Conservation (phyloP, 2,113 vertebrate species). For the Ranitomeya variabilis region DNA sequence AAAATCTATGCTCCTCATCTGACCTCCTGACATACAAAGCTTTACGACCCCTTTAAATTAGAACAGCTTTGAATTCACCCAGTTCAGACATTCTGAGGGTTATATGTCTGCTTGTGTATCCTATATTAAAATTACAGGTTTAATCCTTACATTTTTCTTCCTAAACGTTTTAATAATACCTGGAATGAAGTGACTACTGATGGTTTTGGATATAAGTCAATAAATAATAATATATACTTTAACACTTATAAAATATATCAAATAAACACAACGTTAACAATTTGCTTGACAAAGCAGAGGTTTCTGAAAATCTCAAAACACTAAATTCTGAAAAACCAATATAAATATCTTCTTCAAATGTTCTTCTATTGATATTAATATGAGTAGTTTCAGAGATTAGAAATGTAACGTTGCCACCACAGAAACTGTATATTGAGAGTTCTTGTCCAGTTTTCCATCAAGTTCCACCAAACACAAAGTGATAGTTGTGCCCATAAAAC, state of each 20-base stretch:
- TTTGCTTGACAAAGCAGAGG: constrained; percentile 14
- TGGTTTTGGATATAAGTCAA: constrained; percentile 3
- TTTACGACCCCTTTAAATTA: no score
- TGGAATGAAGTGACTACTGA: background rate
- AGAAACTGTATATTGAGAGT: background rate
- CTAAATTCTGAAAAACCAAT: background rate
- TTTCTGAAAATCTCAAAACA: background rate
- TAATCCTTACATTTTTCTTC: background rate
- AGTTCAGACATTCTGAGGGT: background rate
- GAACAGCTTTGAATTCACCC: background rate
- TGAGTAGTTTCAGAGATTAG: background rate
- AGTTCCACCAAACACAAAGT: constrained; percentile 8
- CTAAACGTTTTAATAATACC: background rate
- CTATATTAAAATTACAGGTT: background rate
- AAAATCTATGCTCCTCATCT: background rate
- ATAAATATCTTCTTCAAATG: background rate
- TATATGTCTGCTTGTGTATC: background rate
- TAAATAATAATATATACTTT: constrained; percentile 38
- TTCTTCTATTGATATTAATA: background rate
- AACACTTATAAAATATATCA: constrained; percentile 34
- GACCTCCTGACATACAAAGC: background rate
- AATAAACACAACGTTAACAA: constrained; percentile 32
- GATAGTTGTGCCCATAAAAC: constrained; percentile 33
- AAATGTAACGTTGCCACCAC: background rate
- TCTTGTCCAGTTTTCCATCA: background rate